Conservation (phyloP, 2,113 vertebrate species). For the Chloroceryle aenea region DNA sequence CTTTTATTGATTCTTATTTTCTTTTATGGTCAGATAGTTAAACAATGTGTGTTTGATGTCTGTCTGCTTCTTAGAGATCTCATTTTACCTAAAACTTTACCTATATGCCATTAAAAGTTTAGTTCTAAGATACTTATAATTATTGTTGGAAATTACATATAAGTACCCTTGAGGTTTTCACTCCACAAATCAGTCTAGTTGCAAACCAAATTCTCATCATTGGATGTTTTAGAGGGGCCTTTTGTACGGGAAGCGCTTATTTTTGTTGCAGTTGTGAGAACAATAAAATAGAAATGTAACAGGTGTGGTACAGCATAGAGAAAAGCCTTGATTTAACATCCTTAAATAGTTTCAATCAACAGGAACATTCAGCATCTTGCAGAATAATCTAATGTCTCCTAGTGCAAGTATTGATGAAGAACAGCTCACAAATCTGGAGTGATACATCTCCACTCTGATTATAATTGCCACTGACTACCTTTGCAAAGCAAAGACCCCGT, state of each 20-base stretch:
- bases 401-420: not conserved
- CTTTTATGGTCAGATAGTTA: not conserved
- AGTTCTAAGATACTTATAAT: not conserved
- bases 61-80: not conserved
- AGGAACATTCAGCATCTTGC: not conserved
- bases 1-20: not conserved
- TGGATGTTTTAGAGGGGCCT: not conserved
- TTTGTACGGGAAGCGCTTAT: not conserved
- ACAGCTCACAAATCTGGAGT: slow-evolving; percentile 5
- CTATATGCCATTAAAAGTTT: not conserved
- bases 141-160: not conserved
- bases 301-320: not conserved
- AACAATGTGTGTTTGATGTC: not conserved
- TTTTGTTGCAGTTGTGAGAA: slow-evolving; percentile 8
- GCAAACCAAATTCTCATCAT: not conserved
- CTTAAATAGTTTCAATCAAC: slow-evolving; percentile 37
- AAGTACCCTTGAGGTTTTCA: not conserved
- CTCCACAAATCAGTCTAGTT: not conserved
- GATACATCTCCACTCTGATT: slow-evolving; percentile 30
- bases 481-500: not conserved
- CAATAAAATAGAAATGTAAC: not conserved
- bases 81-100: not conserved
- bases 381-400: not conserved
- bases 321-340: slow-evolving; percentile 15
- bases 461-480: not conserved